These are phyloP conservation scores for Dermolepida albohirtum DNA, from an alignment of 2,888 invertebrate genomes.

Conservation along the genomic window DNA sequence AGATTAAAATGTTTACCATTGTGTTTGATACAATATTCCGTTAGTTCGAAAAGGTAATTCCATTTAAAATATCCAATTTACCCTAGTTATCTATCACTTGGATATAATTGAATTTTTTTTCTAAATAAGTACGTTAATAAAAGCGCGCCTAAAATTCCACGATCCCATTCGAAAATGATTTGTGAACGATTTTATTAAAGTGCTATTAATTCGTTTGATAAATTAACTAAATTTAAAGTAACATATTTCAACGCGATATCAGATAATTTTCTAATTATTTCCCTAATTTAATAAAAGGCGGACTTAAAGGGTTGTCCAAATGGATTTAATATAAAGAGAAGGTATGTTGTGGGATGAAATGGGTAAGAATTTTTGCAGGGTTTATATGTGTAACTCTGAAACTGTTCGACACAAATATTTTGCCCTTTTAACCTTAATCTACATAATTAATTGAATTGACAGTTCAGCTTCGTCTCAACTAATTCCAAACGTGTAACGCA, in stretches of 20 bases:
- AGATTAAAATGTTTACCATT: no score
- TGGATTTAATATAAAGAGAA: background rate
- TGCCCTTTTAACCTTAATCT: slow-evolving; percentile 18
- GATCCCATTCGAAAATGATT: slow-evolving; percentile 10
- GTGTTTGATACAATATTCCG: no score
- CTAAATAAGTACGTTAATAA: slow-evolving; percentile 17
- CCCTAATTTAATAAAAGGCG: slow-evolving; percentile 23
- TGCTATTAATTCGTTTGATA: slow-evolving; percentile 20
- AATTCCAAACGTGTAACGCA: slow-evolving; percentile 3
- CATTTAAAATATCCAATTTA: slow-evolving; percentile 9
- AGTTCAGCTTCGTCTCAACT: slow-evolving; percentile 1
- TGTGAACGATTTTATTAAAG: slow-evolving; percentile 22
- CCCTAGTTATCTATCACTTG: slow-evolving; percentile 1
- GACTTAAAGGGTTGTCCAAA: background rate
- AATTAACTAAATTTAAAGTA: slow-evolving; percentile 27
- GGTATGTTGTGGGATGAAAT: slow-evolving; percentile 12
- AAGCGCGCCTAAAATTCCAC: background rate
- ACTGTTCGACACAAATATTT: slow-evolving; percentile 2
- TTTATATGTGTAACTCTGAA: background rate
- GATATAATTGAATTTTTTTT: slow-evolving; percentile 25
- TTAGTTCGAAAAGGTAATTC: background rate
- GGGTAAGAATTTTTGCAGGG: slow-evolving; percentile 12
- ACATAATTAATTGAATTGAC: slow-evolving; percentile 25
- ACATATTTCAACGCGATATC: slow-evolving; percentile 22
- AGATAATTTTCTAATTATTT: slow-evolving; percentile 27